Evolutionary conservation across 2,113 vertebrate genomes (phyloP), one percentile per base, ranked within the genome.

Genomic region (Kryptolebias marmoratus): DNA sequence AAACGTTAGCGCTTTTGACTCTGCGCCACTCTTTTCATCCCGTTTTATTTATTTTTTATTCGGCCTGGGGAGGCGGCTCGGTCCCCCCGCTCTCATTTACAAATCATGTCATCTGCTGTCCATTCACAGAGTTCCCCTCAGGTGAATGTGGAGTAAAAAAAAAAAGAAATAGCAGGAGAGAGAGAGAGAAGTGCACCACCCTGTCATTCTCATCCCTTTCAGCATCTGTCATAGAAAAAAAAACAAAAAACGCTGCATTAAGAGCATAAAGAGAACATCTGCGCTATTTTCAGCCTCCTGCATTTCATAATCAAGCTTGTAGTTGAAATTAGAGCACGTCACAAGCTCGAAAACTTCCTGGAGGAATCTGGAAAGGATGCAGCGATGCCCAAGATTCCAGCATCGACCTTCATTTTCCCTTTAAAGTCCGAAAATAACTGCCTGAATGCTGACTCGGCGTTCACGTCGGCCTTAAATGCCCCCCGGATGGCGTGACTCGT

Each of bases 181-280:
- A 67, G 52, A 58, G 64, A 62, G 71, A 45, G 58, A 75, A 83
- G 76, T 64, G 58, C 67, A 75, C 69, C 71, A 62, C 68, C 62
- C 87, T 83, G 82, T 72, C 64, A 64, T 71, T 81, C 64, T 62
- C 15, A 59, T 50, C 45, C 69, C 80, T 89, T 85, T 85, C 81
- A 75, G 63, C 73, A 64, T 71, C 64, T 63, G 58, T 49, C 1
- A 42, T 42, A 42, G 10, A 42, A 42, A 22, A 22, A 22, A 22
- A 22, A 22, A 68, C 72, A 65, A 71, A 83, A 82, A 64, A 22
- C 69, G 67, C 85, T 73, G 74, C 67, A 71, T 87, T 82, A 87
- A 81, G 81, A 59, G 57, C 73, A 68, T 67, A 82, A 79, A 80
- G 73, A 79, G 66, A 68, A 45, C 68, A 79, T 71, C 81, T 79